Conservation (phyloP, 2,113 vertebrate species). For the Eudyptes chrysolophus region DNA sequence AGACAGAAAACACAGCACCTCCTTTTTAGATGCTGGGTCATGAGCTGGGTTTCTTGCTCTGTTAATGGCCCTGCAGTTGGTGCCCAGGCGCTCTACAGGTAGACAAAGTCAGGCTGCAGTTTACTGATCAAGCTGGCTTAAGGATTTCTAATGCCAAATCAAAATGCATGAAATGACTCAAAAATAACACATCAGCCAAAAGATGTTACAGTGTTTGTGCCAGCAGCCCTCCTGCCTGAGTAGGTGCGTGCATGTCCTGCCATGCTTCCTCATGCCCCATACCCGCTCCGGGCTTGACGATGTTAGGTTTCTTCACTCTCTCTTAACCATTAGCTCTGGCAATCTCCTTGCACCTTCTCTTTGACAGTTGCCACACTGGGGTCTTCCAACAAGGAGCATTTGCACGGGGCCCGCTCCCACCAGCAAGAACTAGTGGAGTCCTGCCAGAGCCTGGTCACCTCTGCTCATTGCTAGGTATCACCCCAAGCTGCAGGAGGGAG, state of each 20-base stretch:
- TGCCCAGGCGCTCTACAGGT: neutral
- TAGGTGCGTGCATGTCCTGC: fast-evolving
- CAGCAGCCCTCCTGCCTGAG: neutral
- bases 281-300: fast-evolving
- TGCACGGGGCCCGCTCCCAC: fast-evolving
- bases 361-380: neutral
- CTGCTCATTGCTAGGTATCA: fast-evolving
- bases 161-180: neutral
- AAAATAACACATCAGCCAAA: neutral
- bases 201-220: neutral
- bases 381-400: neutral
- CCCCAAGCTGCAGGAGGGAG: neutral
- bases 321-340: neutral
- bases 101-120: neutral
- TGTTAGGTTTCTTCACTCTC: neutral
- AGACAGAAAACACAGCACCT: neutral
- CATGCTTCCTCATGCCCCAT: neutral
- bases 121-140: neutral
- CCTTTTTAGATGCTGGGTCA: neutral
- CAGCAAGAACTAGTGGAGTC: neutral
- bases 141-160: neutral
- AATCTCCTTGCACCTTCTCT: neutral
- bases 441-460: neutral
- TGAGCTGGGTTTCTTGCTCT: neutral
- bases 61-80: neutral